Evolutionary conservation across 2,888 invertebrate genomes (phyloP), one percentile per base, ranked within the genome.

Genomic region (Drosophila engyochracea): DNA sequence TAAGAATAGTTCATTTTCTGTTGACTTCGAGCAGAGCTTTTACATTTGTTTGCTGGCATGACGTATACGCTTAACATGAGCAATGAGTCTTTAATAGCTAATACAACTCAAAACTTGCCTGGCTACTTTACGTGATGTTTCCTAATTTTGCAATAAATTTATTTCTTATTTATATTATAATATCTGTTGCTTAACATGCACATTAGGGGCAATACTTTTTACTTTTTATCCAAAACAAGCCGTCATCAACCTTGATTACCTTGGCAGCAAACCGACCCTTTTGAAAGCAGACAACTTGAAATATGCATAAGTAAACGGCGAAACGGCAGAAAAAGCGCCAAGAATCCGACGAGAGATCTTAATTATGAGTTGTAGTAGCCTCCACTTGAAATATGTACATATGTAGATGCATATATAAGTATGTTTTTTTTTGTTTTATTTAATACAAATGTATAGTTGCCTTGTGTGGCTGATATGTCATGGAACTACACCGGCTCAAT

Each of bases 231-330:
- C 54, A 61, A 4, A 74, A 65, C 57, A 69, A 74, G 60, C 49
- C 67, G 69, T 72, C 71, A 81, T 82, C 84, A 76, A 74, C 74
- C 87, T 89, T 73, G 87, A 85, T 85, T 89, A 67, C 82, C 82
- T 86, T 86, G 87, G 68, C 58, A 62, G 57, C 58, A 52, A 51
- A 81, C 68, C 79, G 86, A 76, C 75, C 89, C 83, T 83, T 80
- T 65, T 59, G 31, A 30, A 47, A 60, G 37, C 49, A 28, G 22
- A 63, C 68, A 52, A 25, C 41, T 41, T 62, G 39, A 54, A 16
- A 53, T 33, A 33, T 33, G 33, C 54, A 53, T n/a, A 53, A 53
- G 31, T 10, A 33, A 53, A 22, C 53, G 51, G 9, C 25, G 3
- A n/a, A 44, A 7, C 19, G 22, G 35, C 47, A 47, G 16, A 58